Conservation (phyloP, 2,113 vertebrate species). For the Coracopsis vasa region DNA sequence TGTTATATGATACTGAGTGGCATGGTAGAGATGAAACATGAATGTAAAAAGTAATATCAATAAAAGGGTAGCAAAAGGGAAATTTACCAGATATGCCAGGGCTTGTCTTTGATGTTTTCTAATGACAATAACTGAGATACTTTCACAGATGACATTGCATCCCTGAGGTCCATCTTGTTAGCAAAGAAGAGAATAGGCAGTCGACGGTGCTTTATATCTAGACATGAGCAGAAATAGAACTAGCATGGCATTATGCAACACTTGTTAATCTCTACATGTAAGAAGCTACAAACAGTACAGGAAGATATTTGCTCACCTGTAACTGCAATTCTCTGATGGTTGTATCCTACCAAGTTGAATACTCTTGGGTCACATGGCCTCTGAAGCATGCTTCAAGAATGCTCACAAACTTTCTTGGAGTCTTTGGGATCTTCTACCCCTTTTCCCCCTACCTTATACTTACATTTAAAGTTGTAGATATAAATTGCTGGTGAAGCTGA, state of each 20-base stretch:
- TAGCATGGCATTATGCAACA: neutral
- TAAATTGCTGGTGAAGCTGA: neutral
- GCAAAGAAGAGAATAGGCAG: constrained; percentile 98
- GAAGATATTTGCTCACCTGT: constrained; percentile 4
- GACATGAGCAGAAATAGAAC: constrained; percentile 30
- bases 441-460: neutral
- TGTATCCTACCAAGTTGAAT: neutral
- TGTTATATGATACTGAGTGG: neutral
- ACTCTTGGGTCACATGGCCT: constrained; percentile 24
- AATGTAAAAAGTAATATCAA: neutral
- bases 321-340: neutral
- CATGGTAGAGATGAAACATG: neutral
- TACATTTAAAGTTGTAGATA: neutral
- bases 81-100: constrained; percentile 97
- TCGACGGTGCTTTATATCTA: constrained; percentile 94
- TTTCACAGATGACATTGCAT: constrained; percentile 93
- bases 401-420: neutral
- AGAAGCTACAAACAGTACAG: neutral
- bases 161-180: constrained; percentile 98
- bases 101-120: constrained; percentile 98
- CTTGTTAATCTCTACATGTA: neutral
- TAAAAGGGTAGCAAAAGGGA: neutral
- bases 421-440: neutral
- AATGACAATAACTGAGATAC: constrained; percentile 93
- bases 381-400: neutral